Evolutionary conservation across 2,888 invertebrate genomes (phyloP), one percentile per base, ranked within the genome.

Genomic region (Malthinus seriepunctatus): DNA sequence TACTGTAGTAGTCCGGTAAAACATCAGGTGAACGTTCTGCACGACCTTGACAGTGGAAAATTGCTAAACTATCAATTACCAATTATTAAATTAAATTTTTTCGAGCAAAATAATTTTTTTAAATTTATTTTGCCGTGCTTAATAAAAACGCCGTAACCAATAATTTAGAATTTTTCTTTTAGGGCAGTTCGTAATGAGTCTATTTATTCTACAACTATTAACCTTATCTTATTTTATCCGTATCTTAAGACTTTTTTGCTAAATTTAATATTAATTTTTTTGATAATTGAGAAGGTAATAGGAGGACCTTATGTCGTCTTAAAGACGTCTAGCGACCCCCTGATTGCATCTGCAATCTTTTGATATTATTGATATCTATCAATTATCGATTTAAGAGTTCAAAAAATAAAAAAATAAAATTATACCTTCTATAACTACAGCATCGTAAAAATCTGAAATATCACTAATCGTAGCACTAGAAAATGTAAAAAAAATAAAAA

Each of bases 11-110:
- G 64, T 67, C 68, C 66, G 64, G 61, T 56, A 54, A 52, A 62
- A 46, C 66, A n/a, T n/a, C n/a, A 74, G 76, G 76, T 76, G 74
- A 76, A 76, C 64, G 76, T 68, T 74, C 76, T 73, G 63, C 38
- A 62, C 74, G 75, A 76, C 77, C 77, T 77, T 77, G 76, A 67
- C 75, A 75, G 71, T 75, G 72, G 67, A 44, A 47, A 57, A 52
- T 53, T 42, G 49, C 49, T 53, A 58, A 48, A 35, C n/a, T n/a
- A n/a, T n/a, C n/a, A n/a, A n/a, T n/a, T n/a, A n/a, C n/a, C n/a
- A n/a, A 38, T 11, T 12, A 37, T 11, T 12, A 37, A 37, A 37
- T 8, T 37, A 5, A 37, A 14, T 38, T 12, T 38, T n/a, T 38
- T 8, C 38, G 11, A 9, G 12, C n/a, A n/a, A n/a, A n/a, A n/a